phyloP scores from a whole-genome alignment of 2,113 vertebrate species.

The Philantomba maxwellii region DNA sequence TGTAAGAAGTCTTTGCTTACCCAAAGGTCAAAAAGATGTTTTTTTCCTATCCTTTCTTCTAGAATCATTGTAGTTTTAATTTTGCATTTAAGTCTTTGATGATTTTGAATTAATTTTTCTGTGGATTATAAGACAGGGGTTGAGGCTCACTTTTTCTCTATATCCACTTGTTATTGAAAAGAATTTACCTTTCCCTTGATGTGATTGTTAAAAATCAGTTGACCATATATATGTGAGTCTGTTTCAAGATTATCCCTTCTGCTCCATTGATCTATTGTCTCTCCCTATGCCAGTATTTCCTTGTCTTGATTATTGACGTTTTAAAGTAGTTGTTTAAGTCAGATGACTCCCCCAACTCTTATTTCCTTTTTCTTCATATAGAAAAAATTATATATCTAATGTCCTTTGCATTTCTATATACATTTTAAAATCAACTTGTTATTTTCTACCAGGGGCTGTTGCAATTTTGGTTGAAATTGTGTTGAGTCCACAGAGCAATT shows the following conservation, averaged over 20 bases:
- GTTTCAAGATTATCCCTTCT: not conserved
- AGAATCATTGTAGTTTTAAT: not conserved
- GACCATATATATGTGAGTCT: not conserved
- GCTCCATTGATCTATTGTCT: not conserved
- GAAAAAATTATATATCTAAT: not conserved
- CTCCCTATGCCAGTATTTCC: not conserved
- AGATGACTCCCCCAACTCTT: not conserved
- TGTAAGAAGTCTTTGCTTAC: not conserved
- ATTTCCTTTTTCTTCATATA: not conserved
- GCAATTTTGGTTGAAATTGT: not conserved
- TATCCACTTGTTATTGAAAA: not conserved
- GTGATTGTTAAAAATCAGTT: not conserved
- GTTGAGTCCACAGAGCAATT: not conserved
- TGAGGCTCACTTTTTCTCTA: not conserved
- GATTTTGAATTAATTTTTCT: constrained; percentile 30
- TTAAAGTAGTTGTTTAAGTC: not conserved
- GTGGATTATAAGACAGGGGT: not conserved
- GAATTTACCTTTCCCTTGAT: not conserved
- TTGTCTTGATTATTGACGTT: not conserved
- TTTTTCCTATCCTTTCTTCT: not conserved
- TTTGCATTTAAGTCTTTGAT: not conserved
- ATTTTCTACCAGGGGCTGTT: not conserved
- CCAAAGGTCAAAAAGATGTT: not conserved
- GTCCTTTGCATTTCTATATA: not conserved
- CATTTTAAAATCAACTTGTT: not conserved